Base-by-base conservation (phyloP, 2,888 invertebrate genomes). In the Agonopterix alstromeriana region DNA sequence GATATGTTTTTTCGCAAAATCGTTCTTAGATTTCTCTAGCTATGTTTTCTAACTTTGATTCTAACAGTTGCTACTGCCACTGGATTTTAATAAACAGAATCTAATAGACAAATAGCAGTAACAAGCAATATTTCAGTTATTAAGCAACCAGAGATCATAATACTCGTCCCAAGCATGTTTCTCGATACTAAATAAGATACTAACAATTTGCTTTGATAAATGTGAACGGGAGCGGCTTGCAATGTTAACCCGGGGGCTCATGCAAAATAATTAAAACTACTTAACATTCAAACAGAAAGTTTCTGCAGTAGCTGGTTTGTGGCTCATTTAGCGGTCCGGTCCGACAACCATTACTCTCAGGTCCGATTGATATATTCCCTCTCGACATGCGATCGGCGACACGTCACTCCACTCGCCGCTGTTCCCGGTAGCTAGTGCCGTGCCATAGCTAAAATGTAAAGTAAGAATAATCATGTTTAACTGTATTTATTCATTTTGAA, bases 211-310 rank as follows among this genome's bases (percentile, higher is more conserved):
- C 61, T 58, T 70, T 82, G 78, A 83, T 82, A 73, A 78, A 82
- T 76, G 76, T 68, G 70, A 67, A 65, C 67, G 64, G 70, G 70
- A 67, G 64, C 63, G 58, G 69, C 61, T 62, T 63, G 62, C 69
- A 61, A 60, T 67, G 63, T 67, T 64, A 67, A 77, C 76, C 81
- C 70, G 70, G 66, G 62, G 80, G 82, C 79, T 68, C 67, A 72
- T 70, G 78, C 77, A 71, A 82, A 82, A 84, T 87, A 84, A 86
- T 87, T 86, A 84, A 87, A 86, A 83, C 83, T 85, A 85, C 80
- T 87, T 87, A 82, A 84, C 74, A 86, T 86, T 85, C 83, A 82
- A 79, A 70, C 80, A 72, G 81, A 78, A 78, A 79, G 77, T 77
- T 70, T 72, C 57, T 58, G 65, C 76, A 67, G 82, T 72, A 77